Evolutionary conservation across 2,113 vertebrate genomes (phyloP), one percentile per base, ranked within the genome.

Genomic region (Jaculus jaculus): DNA sequence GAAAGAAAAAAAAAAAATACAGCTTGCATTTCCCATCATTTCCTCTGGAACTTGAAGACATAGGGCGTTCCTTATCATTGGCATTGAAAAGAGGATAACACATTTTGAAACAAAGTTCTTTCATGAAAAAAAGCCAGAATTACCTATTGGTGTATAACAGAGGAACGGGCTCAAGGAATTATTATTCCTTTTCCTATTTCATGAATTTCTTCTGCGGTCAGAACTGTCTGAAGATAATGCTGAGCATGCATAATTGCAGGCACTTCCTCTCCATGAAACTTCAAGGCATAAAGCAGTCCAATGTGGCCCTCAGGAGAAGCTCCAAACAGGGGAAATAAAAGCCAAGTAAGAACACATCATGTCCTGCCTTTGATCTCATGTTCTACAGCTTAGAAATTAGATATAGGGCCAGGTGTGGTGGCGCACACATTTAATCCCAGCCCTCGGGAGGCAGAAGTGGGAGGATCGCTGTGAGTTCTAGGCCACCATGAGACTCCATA

Each of bases 21-120:
- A 21, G 18, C 30, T 17, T 11, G 20, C 6, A 26, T 30, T 15
- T 61, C 58, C 28, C 65, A 11, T 51, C 54, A 51, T 30, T 79
- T 75, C n/a, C 61, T 58, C 24, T 26, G 77, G 74, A 87, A 65
- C n/a, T 1, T 1, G 30, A 34, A 86, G 39, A 80, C 60, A 60
- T 24, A 17, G 23, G 21, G 21, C 34, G 60, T 10, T 71, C 30
- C 30, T 91, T 30, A 75, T 65, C 47, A 18, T 15, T 26, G 17
- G 0, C 66, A 94, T 92, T 93, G 71, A 73, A 71, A 92, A 3
- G 28, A 37, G 85, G 83, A 71, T 54, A 68, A 75, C 96, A 89
- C 21, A 92, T 92, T 94, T 66, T 61, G 84, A 93, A 96, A 88
- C 42, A 75, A n/a, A 86, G 54, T 91, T 83, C 34, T 85, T 93